These are phyloP conservation scores for Phalacrocorax carbo DNA, from an alignment of 2,113 vertebrate genomes.

Conservation along the genomic window DNA sequence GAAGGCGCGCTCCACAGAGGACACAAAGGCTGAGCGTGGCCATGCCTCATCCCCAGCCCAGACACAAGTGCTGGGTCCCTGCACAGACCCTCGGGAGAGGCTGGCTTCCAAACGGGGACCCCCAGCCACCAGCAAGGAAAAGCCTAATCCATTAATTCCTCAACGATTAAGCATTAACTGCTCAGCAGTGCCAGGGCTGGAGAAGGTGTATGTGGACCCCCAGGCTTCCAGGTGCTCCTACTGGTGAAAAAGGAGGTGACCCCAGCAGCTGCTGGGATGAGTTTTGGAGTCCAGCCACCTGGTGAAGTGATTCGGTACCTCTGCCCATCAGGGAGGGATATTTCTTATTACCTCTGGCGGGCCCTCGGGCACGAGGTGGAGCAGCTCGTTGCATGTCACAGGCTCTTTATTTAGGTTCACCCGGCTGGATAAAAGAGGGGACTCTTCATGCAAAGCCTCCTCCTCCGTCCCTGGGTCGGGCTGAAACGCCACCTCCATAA, in stretches of 20 bases:
- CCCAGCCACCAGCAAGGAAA: background rate
- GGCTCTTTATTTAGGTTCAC: background rate
- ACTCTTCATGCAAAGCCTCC: constrained; percentile 32
- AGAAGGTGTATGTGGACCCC: background rate
- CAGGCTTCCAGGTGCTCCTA: background rate
- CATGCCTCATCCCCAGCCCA: background rate
- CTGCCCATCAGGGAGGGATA: background rate
- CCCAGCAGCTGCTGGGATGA: background rate
- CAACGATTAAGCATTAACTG: background rate
- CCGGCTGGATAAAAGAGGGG: constrained; percentile 54
- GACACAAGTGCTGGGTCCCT: background rate
- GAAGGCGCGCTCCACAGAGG: background rate
- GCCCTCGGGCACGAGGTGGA: constrained; percentile 61
- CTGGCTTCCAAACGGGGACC: background rate
- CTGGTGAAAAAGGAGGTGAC: background rate
- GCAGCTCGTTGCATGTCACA: constrained; percentile 40
- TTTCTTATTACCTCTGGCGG: constrained; percentile 66
- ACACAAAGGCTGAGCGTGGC: background rate
- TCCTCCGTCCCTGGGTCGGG: accelerated
- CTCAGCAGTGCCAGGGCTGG: background rate
- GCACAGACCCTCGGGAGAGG: background rate
- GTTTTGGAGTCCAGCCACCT: background rate
- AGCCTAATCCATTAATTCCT: background rate
- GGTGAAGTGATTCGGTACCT: background rate
- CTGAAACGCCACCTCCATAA: constrained; percentile 39